Evolutionary conservation across 2,113 vertebrate species (phyloP).

Genomic region (Chaetodon auriga): DNA sequence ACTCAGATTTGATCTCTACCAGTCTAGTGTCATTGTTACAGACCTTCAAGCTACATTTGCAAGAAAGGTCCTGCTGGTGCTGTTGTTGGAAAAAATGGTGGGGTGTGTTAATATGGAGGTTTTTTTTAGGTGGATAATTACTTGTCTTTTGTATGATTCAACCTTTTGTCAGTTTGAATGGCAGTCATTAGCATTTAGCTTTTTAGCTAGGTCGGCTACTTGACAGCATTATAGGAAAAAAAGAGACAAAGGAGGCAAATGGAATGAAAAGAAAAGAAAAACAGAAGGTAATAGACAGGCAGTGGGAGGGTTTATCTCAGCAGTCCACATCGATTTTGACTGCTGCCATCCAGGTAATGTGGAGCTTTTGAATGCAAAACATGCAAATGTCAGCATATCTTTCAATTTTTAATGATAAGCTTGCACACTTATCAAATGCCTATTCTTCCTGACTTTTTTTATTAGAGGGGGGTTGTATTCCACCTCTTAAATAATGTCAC

Average conservation of each 20-base stretch:
- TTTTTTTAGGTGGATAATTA: conserved; percentile 28
- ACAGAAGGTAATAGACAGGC: conserved; percentile 16
- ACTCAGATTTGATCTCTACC: not conserved
- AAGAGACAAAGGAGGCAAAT: conserved; percentile 22
- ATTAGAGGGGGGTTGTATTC: not conserved
- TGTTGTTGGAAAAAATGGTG: not conserved
- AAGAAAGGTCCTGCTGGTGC: not conserved
- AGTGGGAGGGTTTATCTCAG: conserved; percentile 42
- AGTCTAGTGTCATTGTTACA: not conserved
- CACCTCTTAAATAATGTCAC: conserved; percentile 1
- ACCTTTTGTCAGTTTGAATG: conserved; percentile 3
- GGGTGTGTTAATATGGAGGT: not conserved
- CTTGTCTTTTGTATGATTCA: not conserved
- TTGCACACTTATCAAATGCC: not conserved
- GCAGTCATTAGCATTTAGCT: conserved; percentile 7
- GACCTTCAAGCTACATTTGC: not conserved
- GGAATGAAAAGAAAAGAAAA: not conserved
- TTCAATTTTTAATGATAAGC: conserved; percentile 30
- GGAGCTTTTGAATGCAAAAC: conserved; percentile 33
- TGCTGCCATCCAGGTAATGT: conserved; percentile 5
- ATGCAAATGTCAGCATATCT: conserved; percentile 25
- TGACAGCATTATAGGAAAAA: conserved; percentile 24
- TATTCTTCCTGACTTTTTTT: conserved; percentile 20
- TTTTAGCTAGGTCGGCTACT: not conserved
- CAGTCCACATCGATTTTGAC: conserved; percentile 39